These are phyloP conservation scores for Poecilobothrus nobilitatus DNA, from an alignment of 2,888 invertebrate genomes.

Conservation along the genomic window DNA sequence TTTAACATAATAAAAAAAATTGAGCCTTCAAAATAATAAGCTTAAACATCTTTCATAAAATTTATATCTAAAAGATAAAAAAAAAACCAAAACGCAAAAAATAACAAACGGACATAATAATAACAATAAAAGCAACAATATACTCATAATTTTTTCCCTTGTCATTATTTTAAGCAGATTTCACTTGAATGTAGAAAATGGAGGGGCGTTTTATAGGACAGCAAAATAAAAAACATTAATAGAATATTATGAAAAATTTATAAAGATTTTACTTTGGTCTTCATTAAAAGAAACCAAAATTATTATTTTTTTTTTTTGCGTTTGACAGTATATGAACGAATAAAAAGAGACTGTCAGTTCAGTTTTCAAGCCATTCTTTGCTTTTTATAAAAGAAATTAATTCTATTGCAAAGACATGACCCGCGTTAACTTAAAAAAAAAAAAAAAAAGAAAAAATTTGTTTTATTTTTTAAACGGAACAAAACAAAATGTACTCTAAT, in stretches of 20 bases:
- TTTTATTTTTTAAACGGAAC: background rate
- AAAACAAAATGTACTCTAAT: background rate
- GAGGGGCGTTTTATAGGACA: background rate
- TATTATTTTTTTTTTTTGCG: too few species aligned
- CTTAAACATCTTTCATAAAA: slow-evolving; percentile 6
- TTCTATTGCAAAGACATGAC: too few species aligned
- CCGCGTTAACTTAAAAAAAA: too few species aligned
- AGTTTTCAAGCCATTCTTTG: too few species aligned
- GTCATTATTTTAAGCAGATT: background rate
- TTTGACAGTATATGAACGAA: too few species aligned
- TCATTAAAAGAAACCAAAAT: background rate
- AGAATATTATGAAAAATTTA: background rate
- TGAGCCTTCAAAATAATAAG: slow-evolving; percentile 4
- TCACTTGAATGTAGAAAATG: too few species aligned
- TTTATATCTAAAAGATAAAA: background rate
- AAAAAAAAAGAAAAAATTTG: background rate
- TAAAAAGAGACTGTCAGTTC: too few species aligned
- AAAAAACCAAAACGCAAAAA: background rate
- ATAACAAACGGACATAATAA: background rate
- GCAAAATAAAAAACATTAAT: background rate
- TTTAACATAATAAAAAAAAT: background rate
- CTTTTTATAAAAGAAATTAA: too few species aligned
- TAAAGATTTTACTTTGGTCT: background rate
- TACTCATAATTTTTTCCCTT: background rate
- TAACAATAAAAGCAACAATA: background rate